A percentile compares a stretch with the other conserved stretches of the same genome.
phyloP scores from a whole-genome alignment of 2,113 vertebrate species.

The Polypterus senegalus region DNA sequence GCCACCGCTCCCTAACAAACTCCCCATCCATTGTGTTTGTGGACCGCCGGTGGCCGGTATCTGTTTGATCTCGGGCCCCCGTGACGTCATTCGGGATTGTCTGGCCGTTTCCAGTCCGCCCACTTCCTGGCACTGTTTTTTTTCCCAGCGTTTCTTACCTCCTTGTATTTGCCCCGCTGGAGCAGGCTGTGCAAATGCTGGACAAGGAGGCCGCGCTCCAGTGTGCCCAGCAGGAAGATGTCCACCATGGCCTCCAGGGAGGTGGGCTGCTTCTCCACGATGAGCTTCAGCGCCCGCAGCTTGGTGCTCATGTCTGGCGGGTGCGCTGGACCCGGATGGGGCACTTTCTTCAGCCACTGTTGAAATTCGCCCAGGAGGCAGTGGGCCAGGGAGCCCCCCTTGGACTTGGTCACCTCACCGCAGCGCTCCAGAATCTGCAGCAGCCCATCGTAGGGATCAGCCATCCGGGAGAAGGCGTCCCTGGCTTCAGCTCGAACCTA shows the following conservation, averaged over 20 bases:
- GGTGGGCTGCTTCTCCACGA: slow-evolving; percentile 28
- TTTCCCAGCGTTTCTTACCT: slow-evolving; percentile 24
- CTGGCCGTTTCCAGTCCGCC: too few species aligned
- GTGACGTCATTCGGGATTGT: too few species aligned
- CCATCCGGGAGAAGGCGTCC: slow-evolving; percentile 41
- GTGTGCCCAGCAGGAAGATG: slow-evolving; percentile 38
- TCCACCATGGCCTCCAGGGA: slow-evolving; percentile 34
- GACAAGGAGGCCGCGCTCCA: slow-evolving; percentile 32
- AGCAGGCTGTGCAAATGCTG: slow-evolving; percentile 30
- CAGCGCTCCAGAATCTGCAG: slow-evolving; percentile 43
- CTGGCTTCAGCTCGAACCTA: slow-evolving; percentile 32
- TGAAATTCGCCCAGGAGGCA: slow-evolving; percentile 44
- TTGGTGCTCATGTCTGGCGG: slow-evolving; percentile 23
- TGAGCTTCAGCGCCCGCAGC: slow-evolving; percentile 31
- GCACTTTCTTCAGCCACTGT: slow-evolving; percentile 34
- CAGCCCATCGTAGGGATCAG: slow-evolving; percentile 36
- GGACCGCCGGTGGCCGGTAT: too few species aligned
- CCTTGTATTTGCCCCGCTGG: slow-evolving; percentile 32
- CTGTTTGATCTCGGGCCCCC: too few species aligned
- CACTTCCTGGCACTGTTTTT: too few species aligned
- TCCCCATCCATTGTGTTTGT: too few species aligned
- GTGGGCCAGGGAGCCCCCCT: slow-evolving; percentile 31
- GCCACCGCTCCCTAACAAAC: too few species aligned
- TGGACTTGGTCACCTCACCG: slow-evolving; percentile 35
- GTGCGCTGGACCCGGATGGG: slow-evolving; percentile 29